Evolutionary conservation across 1,140 invertebrate genomes (phyloP).

Genomic region (Anagrus nilaparvatae): DNA sequence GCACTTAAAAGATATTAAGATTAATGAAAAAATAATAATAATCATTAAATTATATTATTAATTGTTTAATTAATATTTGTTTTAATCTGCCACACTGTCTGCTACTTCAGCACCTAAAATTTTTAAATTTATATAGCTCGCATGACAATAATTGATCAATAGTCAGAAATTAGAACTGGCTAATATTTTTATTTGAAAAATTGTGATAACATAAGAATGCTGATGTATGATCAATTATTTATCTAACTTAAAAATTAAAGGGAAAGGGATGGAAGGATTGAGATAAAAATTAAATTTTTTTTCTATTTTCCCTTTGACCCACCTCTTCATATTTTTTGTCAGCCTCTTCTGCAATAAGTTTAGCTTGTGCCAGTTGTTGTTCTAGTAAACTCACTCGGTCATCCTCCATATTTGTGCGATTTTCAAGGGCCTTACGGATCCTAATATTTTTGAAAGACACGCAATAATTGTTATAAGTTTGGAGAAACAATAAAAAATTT

Average conservation of each 20-base stretch:
- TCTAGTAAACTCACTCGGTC: conserved; percentile 91
- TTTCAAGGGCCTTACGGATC: conserved; percentile 97
- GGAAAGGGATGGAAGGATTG: too few relatives aligned
- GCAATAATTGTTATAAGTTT: conserved; percentile 1
- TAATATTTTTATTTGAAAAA: too few relatives aligned
- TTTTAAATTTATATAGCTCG: neutral
- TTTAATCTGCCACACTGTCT: neutral
- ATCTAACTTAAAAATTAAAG: too few relatives aligned
- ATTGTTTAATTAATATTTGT: neutral
- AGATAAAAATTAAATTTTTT: too few relatives aligned
- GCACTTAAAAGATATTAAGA: conserved; percentile 56
- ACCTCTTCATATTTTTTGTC: conserved; percentile 99
- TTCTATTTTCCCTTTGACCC: too few relatives aligned
- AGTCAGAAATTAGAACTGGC: too few relatives aligned
- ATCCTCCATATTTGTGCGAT: conserved; percentile 97
- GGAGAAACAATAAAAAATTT: too few relatives aligned
- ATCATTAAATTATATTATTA: conserved; percentile 3
- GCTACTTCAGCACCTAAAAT: neutral
- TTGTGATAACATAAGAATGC: too few relatives aligned
- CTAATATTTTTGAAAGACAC: conserved; percentile 46
- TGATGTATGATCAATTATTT: too few relatives aligned
- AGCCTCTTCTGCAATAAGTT: conserved; percentile 95
- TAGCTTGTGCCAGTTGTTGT: conserved; percentile 89
- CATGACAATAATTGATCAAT: too few relatives aligned
- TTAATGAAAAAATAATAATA: conserved; percentile 20